Conservation (phyloP, 2,888 invertebrate genomes). For the Cataglyphis cursor region DNA sequence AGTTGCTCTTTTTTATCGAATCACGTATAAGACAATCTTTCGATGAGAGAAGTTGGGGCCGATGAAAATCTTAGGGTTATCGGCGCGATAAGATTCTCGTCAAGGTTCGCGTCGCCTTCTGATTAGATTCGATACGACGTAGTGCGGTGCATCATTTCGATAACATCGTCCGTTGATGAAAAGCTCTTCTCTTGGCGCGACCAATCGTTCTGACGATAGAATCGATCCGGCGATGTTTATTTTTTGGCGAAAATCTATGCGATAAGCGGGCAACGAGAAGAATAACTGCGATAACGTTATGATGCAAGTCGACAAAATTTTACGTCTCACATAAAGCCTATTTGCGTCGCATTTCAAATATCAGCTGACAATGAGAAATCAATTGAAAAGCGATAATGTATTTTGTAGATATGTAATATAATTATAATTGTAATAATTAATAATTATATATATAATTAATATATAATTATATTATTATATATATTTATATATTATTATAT, state of each 20-base stretch:
- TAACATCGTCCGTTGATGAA: constrained; percentile 42
- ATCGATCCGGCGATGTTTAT: neutral
- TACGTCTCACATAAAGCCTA: constrained; percentile 48
- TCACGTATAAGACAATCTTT: constrained; percentile 18
- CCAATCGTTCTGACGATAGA: constrained; percentile 10
- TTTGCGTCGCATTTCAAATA: constrained; percentile 72
- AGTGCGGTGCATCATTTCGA: constrained; percentile 57
- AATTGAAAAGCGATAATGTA: constrained; percentile 79
- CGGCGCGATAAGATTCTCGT: constrained; percentile 59
- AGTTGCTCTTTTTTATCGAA: constrained; percentile 16
- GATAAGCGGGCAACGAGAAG: constrained; percentile 21
- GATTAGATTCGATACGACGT: constrained; percentile 67
- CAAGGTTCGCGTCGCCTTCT: constrained; percentile 58
- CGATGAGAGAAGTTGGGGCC: constrained; percentile 55
- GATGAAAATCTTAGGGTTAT: constrained; percentile 68
- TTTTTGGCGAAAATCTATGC: constrained; percentile 3
- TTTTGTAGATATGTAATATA: constrained; percentile 68
- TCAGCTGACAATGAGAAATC: constrained; percentile 67
- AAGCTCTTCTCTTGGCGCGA: constrained; percentile 27
- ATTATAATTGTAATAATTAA: no score
- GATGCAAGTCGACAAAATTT: constrained; percentile 20
- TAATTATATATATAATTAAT: no score
- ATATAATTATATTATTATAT: no score
- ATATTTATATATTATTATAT: no score
- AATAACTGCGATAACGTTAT: neutral